Conservation (phyloP, 2,797 vertebrate species). For the Aphelocoma californica region DNA sequence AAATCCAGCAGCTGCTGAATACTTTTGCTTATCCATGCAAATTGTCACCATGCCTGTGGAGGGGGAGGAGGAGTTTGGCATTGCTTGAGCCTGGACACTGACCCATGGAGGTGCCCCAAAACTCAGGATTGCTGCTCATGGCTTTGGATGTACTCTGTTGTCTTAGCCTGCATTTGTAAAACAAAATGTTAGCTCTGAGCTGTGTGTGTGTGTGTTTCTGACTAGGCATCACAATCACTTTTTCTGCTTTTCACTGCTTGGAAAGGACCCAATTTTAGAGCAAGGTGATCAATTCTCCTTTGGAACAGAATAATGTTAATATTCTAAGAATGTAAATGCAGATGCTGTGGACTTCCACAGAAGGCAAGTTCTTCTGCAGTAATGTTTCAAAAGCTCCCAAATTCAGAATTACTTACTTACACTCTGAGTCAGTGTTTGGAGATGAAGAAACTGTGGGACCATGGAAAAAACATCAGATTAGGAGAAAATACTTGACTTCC, state of each 20-base stretch:
- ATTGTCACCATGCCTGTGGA: background rate
- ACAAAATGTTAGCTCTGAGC: background rate
- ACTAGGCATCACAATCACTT: background rate
- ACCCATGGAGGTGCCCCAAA: background rate
- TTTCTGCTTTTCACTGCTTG: background rate
- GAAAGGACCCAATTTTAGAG: background rate
- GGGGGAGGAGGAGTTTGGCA: background rate
- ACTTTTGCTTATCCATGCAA: background rate
- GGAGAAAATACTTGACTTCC: background rate
- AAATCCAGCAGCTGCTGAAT: constrained; percentile 15
- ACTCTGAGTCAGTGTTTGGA: background rate
- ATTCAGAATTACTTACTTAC: background rate
- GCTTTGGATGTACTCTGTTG: background rate
- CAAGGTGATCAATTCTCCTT: background rate
- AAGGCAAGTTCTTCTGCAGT: background rate
- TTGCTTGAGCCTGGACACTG: background rate
- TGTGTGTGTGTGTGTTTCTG: background rate
- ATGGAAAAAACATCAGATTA: background rate
- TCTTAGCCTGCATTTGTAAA: background rate
- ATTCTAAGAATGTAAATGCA: background rate
- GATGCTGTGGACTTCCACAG: background rate
- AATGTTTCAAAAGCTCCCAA: background rate
- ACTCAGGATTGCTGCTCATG: background rate
- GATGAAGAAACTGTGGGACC: background rate
- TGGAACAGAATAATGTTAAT: background rate